Conservation (phyloP, 1,140 invertebrate species). For the Drosophila grimshawi region DNA sequence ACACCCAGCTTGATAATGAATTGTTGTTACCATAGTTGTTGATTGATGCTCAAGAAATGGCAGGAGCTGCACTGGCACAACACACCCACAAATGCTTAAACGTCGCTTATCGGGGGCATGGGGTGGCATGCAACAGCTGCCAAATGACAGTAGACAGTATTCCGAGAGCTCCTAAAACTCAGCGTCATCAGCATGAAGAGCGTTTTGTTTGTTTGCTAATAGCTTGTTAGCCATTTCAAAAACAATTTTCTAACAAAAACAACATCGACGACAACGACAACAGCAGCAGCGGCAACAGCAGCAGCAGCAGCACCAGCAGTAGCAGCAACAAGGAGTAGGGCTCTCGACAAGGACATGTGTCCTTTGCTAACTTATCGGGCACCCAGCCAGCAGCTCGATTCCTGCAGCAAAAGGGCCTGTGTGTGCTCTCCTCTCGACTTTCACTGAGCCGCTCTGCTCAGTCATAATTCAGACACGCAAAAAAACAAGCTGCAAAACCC, state of each 20-base stretch:
- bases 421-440: conserved; percentile 13
- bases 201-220: conserved; percentile 78
- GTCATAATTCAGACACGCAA: conserved; percentile 58
- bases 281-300: conserved; percentile 5
- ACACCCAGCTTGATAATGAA: conserved; percentile 37
- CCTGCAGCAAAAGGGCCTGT: neutral
- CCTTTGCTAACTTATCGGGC: conserved; percentile 23
- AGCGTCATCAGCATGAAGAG: conserved; percentile 52
- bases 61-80: conserved; percentile 9
- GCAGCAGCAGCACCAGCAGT: conserved; percentile 31
- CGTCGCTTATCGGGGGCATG: conserved; percentile 43
- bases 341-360: conserved; percentile 69
- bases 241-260: conserved; percentile 73
- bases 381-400: neutral
- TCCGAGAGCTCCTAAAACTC: conserved; percentile 12
- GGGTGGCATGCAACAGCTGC: conserved; percentile 43
- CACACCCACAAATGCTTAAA: conserved; percentile 41
- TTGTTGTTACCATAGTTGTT: conserved; percentile 40
- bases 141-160: conserved; percentile 13
- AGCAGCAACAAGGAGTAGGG: conserved; percentile 38
- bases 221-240: conserved; percentile 82
- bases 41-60: conserved; percentile 53
- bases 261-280: conserved; percentile 34
- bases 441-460: conserved; percentile 34
- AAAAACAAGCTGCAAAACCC: conserved; percentile 22